Evolutionary conservation across 1,140 invertebrate genomes (phyloP).

Genomic region (Nixonia krombeini): DNA sequence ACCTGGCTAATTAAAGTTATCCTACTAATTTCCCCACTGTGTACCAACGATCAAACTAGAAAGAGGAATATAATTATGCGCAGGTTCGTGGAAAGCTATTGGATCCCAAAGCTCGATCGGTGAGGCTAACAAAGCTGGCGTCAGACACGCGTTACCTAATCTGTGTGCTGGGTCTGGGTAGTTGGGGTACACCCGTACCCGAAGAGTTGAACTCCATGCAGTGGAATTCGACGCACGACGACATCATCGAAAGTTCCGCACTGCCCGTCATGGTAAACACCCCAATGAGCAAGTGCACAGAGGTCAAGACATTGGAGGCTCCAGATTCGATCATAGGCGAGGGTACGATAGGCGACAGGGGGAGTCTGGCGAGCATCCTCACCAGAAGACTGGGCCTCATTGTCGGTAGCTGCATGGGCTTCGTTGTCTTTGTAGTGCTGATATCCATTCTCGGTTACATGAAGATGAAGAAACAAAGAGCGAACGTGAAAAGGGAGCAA

Average conservation of each 20-base stretch:
- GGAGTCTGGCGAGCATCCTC: constrained; percentile 76
- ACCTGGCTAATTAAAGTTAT: too few relatives aligned
- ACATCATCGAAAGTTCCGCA: constrained; percentile 72
- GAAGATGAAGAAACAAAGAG: constrained; percentile 83
- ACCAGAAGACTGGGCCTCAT: constrained; percentile 87
- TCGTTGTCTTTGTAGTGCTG: constrained; percentile 72
- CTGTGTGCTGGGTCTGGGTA: constrained; percentile 88
- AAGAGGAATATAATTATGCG: constrained; percentile 43
- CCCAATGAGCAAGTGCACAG: constrained; percentile 81
- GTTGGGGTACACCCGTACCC: constrained; percentile 72
- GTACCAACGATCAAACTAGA: too few relatives aligned
- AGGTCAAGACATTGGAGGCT: constrained; percentile 81
- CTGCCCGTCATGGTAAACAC: constrained; percentile 80
- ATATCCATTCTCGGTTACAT: constrained; percentile 82
- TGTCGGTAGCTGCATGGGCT: constrained; percentile 87
- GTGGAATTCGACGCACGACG: constrained; percentile 71
- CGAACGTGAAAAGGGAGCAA: constrained; percentile 75
- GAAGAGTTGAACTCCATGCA: constrained; percentile 61
- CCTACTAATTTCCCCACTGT: too few relatives aligned
- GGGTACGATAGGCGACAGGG: constrained; percentile 77
- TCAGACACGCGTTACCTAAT: constrained; percentile 87
- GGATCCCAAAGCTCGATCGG: constrained; percentile 79
- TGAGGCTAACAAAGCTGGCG: constrained; percentile 80
- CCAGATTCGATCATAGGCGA: constrained; percentile 76
- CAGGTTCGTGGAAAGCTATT: constrained; percentile 82